Percentiles rank a stretch among this genome's conserved stretches.
Evolutionary conservation across 1,140 invertebrate genomes (phyloP).

Genomic region (Diachasma alloeum): DNA sequence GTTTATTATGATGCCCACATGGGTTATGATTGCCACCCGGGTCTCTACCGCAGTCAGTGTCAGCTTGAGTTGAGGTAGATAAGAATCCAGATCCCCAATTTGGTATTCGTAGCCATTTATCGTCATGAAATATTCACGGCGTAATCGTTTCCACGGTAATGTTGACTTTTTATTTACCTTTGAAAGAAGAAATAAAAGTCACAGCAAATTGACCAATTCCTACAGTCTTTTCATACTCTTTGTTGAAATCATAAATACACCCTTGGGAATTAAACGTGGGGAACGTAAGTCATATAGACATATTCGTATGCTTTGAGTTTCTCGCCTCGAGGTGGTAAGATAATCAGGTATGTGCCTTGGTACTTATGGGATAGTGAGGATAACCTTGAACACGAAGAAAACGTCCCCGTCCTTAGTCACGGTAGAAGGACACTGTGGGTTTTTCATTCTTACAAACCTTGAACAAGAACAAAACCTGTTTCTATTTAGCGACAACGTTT

Average conservation of each 20-base stretch:
- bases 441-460: constrained; percentile 15
- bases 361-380: background rate
- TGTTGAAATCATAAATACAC: too few species aligned
- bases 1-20: background rate
- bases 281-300: too few species aligned
- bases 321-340: constrained; percentile 19
- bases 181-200: background rate
- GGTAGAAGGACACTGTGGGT: constrained; percentile 13
- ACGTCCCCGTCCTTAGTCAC: background rate
- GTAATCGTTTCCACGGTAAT: background rate
- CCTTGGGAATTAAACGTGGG: too few species aligned
- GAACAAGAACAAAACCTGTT: constrained; percentile 25
- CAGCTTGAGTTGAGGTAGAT: background rate
- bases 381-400: constrained; percentile 20
- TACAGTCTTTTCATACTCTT: too few species aligned
- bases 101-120: background rate
- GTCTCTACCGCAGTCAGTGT: too few species aligned
- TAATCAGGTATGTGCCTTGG: background rate
- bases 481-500: constrained; percentile 22
- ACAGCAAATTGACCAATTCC: constrained; percentile 22
- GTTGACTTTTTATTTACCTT: constrained; percentile 9
- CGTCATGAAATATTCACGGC: constrained; percentile 8
- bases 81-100: background rate
- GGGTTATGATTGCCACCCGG: too few species aligned
- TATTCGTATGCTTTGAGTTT: background rate